Evolutionary conservation across 2,113 vertebrate genomes (phyloP).

Genomic region (Dicaeum eximium): DNA sequence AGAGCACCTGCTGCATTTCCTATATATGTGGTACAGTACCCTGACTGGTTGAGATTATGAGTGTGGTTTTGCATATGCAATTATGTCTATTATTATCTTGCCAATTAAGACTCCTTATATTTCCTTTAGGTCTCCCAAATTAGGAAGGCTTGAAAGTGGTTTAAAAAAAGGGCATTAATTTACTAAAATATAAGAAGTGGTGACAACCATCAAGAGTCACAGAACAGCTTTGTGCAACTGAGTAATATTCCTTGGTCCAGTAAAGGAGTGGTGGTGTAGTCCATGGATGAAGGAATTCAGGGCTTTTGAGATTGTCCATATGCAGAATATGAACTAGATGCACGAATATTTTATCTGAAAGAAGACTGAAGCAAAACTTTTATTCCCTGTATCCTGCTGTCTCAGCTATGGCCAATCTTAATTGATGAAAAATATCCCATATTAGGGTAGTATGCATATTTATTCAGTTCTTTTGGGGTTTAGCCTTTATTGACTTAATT

Average conservation of each 20-base stretch:
- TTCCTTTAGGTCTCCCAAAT: not conserved
- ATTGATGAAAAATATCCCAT: not conserved
- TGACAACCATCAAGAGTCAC: not conserved
- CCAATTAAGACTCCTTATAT: not conserved
- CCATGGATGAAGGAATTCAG: not conserved
- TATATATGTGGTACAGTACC: conserved; percentile 85
- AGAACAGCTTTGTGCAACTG: not conserved
- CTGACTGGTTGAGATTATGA: not conserved
- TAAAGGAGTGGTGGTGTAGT: not conserved
- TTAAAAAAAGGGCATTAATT: not conserved
- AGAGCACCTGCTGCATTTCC: conserved; percentile 86
- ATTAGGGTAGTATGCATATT: not conserved
- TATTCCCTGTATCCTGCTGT: not conserved
- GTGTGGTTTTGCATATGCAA: not conserved
- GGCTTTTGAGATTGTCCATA: not conserved
- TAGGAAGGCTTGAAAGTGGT: not conserved
- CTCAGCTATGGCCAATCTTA: not conserved
- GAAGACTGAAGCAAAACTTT: not conserved
- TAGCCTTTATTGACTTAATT: not conserved
- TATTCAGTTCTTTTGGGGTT: not conserved
- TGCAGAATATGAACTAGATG: not conserved
- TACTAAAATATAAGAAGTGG: not conserved
- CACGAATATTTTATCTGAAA: not conserved
- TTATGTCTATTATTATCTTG: not conserved
- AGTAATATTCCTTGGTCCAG: not conserved